A percentile compares a stretch with the other conserved stretches of the same genome.
Conservation (phyloP, 1,140 invertebrate species). For the Macrocentrus cingulum region DNA sequence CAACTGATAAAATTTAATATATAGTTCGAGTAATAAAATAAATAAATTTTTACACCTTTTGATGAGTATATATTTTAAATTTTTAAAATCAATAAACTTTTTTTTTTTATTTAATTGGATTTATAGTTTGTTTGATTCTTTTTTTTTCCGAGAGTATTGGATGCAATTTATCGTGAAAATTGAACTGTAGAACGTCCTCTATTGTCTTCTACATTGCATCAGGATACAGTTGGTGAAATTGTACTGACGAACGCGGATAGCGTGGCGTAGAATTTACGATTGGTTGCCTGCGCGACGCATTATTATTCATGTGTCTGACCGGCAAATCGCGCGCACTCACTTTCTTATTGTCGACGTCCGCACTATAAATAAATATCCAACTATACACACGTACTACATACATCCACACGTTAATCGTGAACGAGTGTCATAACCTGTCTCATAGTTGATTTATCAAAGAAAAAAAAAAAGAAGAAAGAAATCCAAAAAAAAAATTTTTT, state of each 20-base stretch:
- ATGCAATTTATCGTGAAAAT: too few relatives aligned
- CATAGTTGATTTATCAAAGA: too few relatives aligned
- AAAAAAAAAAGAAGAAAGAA: too few relatives aligned
- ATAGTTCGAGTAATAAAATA: too few relatives aligned
- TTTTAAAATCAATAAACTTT: background rate
- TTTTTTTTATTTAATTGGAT: too few relatives aligned
- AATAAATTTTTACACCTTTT: too few relatives aligned
- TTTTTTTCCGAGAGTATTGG: too few relatives aligned
- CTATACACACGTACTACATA: background rate
- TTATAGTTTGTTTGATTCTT: too few relatives aligned
- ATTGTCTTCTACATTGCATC: constrained; percentile 4
- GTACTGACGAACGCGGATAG: constrained; percentile 14
- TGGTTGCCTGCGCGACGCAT: constrained; percentile 11
- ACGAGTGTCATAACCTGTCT: too few relatives aligned
- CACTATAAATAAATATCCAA: background rate
- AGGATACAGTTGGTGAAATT: background rate
- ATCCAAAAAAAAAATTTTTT: too few relatives aligned
- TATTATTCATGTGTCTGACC: constrained; percentile 29
- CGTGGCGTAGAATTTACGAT: constrained; percentile 15
- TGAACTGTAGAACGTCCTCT: background rate
- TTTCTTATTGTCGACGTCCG: constrained; percentile 25
- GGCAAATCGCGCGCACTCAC: constrained; percentile 20
- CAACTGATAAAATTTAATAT: too few relatives aligned
- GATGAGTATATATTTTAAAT: too few relatives aligned
- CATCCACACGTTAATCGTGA: background rate